These are phyloP conservation scores for Atractosteus spatula DNA, from an alignment of 2,113 vertebrate genomes.

Conservation along the genomic window DNA sequence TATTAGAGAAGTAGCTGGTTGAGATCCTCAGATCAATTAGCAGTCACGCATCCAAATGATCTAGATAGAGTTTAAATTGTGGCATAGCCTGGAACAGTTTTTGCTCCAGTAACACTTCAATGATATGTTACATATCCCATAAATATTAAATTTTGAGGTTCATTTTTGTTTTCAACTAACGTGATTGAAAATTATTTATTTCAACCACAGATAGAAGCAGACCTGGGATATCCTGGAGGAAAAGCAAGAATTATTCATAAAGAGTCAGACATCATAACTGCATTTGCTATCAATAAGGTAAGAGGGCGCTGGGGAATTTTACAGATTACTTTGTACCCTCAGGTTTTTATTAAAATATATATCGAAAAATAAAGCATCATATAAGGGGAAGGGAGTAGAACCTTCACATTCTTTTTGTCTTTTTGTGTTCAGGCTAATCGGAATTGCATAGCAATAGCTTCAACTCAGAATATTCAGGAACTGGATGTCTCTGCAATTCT, in stretches of 20 bases:
- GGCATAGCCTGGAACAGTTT: too few relatives aligned
- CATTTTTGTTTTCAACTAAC: too few relatives aligned
- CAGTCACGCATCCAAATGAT: too few relatives aligned
- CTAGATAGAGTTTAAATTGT: too few relatives aligned
- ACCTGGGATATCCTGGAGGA: conserved; percentile 79
- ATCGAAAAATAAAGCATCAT: neutral
- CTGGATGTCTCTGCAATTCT: conserved; percentile 95
- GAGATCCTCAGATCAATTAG: too few relatives aligned
- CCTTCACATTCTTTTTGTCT: neutral
- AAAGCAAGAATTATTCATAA: conserved; percentile 97
- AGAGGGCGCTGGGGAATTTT: neutral
- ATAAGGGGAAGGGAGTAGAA: neutral
- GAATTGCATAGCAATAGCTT: conserved; percentile 95
- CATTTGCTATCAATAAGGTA: conserved; percentile 97
- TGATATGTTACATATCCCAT: too few relatives aligned
- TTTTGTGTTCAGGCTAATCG: conserved; percentile 79
- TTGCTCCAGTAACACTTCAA: too few relatives aligned
- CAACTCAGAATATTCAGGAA: conserved; percentile 95
- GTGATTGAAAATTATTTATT: neutral
- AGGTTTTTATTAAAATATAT: neutral
- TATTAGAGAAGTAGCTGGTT: too few relatives aligned
- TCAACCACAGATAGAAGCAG: conserved; percentile 77
- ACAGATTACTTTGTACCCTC: neutral
- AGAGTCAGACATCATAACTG: conserved; percentile 97
- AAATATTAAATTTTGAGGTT: too few relatives aligned